Conservation (phyloP, 1,140 invertebrate species). For the Lepidotrigona ventralis region DNA sequence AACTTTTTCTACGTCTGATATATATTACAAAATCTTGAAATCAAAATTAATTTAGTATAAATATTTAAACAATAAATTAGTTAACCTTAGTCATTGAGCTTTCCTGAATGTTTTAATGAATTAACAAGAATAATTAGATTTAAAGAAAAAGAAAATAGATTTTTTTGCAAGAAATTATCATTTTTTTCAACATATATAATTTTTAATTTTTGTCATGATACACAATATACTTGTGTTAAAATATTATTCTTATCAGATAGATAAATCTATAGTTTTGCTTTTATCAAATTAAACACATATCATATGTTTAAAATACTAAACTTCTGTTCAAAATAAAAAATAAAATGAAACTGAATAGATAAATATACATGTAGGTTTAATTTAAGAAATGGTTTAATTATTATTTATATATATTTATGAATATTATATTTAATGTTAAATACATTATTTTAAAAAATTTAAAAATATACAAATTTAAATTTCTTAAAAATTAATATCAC, state of each 20-base stretch:
- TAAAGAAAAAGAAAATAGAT: neutral
- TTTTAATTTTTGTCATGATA: neutral
- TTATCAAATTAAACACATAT: slow-evolving; percentile 7
- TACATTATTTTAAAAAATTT: neutral
- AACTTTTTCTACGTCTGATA: neutral
- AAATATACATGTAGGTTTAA: neutral
- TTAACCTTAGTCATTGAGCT: neutral
- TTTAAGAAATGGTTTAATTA: neutral
- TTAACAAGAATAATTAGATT: neutral
- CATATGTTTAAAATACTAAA: neutral
- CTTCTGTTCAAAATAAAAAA: neutral
- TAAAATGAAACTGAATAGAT: neutral
- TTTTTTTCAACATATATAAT: neutral
- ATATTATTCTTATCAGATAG: slow-evolving; percentile 12
- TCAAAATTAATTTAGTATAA: neutral
- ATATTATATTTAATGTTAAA: neutral
- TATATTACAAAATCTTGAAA: neutral
- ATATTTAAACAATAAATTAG: neutral
- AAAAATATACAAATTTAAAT: neutral
- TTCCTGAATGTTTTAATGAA: neutral
- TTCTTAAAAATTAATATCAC: neutral
- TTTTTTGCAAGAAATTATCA: neutral
- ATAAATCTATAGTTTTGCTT: neutral
- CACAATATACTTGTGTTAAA: neutral
- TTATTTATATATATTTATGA: neutral